Percentiles rank a stretch among this genome's conserved stretches.
phyloP scores from a whole-genome alignment of 2,797 vertebrate genomes.

The Ataeniobius toweri region DNA sequence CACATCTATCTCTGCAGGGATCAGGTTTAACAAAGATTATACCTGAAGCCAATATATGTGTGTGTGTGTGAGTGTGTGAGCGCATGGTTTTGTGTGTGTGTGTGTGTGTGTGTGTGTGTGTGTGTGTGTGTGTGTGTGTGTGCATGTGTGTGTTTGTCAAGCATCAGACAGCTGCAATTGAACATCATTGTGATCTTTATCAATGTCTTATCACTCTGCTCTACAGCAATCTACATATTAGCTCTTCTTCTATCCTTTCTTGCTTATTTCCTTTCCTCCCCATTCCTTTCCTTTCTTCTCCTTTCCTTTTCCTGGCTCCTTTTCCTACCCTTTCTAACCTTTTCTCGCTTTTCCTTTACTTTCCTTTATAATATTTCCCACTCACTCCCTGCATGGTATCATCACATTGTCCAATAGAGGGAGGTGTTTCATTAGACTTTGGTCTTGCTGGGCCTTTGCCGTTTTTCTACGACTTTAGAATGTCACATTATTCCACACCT shows the following conservation, averaged over 20 bases:
- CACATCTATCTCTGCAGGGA: conserved; percentile 67
- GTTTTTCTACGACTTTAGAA: conserved; percentile 10
- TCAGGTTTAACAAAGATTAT: conserved; percentile 57
- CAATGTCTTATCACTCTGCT: conserved; percentile 52
- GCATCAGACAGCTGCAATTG: conserved; percentile 62
- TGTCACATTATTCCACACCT: background rate
- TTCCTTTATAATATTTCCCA: background rate
- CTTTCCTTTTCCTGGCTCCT: conserved; percentile 20
- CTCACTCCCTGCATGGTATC: conserved; percentile 11
- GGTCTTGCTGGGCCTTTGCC: background rate
- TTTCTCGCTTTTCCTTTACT: background rate
- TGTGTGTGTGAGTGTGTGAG: conserved; percentile 6
- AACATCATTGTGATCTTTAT: conserved; percentile 78
- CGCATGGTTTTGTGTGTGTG: conserved; percentile 6
- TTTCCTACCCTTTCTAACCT: background rate
- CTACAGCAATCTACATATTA: conserved; percentile 28
- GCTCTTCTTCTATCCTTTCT: conserved; percentile 21
- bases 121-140: background rate
- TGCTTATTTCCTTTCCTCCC: conserved; percentile 17
- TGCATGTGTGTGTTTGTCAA: conserved; percentile 37
- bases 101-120: conserved; percentile 22
- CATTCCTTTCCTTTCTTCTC: conserved; percentile 6
- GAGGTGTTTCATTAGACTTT: conserved; percentile 72
- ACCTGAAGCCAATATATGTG: conserved; percentile 59
- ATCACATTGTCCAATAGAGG: conserved; percentile 67